Conservation (phyloP, 1,140 invertebrate genomes). For the Battus philenor region DNA sequence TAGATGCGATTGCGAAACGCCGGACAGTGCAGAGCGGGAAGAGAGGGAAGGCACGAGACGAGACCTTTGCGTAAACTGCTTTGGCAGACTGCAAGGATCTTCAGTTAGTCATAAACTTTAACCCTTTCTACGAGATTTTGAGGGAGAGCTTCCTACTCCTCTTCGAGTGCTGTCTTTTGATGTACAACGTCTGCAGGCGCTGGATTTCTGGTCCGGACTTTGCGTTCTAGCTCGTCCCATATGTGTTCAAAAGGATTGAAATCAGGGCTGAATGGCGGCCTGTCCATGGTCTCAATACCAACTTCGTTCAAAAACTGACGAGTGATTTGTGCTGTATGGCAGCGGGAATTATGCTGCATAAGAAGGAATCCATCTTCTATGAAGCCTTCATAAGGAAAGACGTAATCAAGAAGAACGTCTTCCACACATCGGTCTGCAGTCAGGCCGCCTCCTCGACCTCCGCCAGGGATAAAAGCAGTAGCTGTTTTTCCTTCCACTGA, state of each 20-base stretch:
- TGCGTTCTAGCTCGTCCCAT: neutral
- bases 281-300: neutral
- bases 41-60: too few relatives aligned
- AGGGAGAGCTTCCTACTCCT: neutral
- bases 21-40: too few relatives aligned
- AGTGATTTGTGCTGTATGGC: neutral
- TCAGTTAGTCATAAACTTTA: too few relatives aligned
- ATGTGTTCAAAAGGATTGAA: neutral
- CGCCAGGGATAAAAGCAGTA: neutral
- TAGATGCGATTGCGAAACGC: too few relatives aligned
- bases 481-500: too few relatives aligned
- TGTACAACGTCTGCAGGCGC: neutral
- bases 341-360: neutral
- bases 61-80: too few relatives aligned
- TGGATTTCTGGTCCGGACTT: neutral
- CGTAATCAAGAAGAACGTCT: neutral
- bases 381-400: neutral
- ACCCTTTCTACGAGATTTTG: too few relatives aligned
- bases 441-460: neutral
- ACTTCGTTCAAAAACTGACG: neutral
- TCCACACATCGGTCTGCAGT: neutral
- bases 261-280: neutral
- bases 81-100: too few relatives aligned
- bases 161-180: too few relatives aligned
- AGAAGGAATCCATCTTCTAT: neutral